These are phyloP conservation scores for Telenomus remus DNA, from an alignment of 1,140 invertebrate genomes.

Conservation along the genomic window DNA sequence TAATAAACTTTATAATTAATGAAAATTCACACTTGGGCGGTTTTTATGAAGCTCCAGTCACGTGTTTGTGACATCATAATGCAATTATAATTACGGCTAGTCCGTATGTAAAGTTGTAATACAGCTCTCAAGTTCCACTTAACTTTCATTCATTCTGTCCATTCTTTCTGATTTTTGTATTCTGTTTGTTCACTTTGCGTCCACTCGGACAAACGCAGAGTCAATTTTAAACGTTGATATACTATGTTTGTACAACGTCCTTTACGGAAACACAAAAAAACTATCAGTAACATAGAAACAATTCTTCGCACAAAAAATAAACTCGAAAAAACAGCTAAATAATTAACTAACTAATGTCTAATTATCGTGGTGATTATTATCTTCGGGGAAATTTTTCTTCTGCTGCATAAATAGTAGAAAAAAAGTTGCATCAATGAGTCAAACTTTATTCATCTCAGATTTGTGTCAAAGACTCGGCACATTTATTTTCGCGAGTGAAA, in stretches of 20 bases:
- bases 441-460: background rate
- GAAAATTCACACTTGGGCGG: background rate
- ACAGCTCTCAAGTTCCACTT: slow-evolving; percentile 10
- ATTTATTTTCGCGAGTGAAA: background rate
- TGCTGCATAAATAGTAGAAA: background rate
- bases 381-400: background rate
- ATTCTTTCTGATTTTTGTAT: slow-evolving; percentile 1
- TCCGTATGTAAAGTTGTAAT: slow-evolving; percentile 5
- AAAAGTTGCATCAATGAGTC: background rate
- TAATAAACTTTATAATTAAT: slow-evolving; percentile 1
- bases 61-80: slow-evolving; percentile 3
- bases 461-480: background rate
- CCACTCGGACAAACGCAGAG: no score
- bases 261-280: no score
- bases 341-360: background rate
- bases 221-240: no score
- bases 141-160: background rate
- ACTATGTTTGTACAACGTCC: no score
- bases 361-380: background rate
- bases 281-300: no score
- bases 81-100: background rate
- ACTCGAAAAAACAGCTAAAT: no score
- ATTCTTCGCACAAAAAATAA: no score
- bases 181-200: background rate
- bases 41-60: background rate